These are phyloP conservation scores for Syngnathus rostellatus DNA, from an alignment of 2,797 vertebrate species.

Conservation along the genomic window DNA sequence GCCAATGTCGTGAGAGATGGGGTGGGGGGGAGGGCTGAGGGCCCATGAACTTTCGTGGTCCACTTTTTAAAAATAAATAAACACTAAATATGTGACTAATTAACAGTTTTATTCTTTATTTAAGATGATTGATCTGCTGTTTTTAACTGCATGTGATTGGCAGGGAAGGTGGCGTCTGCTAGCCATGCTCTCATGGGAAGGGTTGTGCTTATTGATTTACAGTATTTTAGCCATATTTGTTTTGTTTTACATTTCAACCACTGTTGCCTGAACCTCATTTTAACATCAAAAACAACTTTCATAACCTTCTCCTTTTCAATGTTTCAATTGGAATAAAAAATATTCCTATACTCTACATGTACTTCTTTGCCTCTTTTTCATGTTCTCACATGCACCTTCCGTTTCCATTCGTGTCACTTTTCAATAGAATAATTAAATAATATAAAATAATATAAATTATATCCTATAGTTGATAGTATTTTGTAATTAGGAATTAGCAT, in stretches of 20 bases:
- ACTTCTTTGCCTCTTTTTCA: conserved; percentile 26
- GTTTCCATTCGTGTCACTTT: background rate
- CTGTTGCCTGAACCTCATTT: conserved; percentile 83
- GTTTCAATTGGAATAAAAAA: conserved; percentile 97
- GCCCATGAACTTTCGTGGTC: conserved; percentile 74
- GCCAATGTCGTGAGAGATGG: conserved; percentile 76
- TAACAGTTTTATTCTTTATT: conserved; percentile 71
- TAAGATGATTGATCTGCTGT: conserved; percentile 74
- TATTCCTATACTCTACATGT: conserved; percentile 76
- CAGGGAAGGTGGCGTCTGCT: conserved; percentile 54
- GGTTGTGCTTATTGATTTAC: conserved; percentile 66
- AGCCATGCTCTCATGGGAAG: conserved; percentile 52
- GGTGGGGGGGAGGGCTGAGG: conserved; percentile 36
- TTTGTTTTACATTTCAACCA: conserved; percentile 73
- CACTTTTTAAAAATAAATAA: conserved; percentile 76
- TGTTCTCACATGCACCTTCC: background rate
- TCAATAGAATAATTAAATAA: background rate
- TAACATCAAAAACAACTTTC: conserved; percentile 90
- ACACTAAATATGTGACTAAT: conserved; percentile 69
- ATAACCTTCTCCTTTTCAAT: conserved; percentile 93
- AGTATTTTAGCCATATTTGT: conserved; percentile 74
- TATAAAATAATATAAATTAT: no score
- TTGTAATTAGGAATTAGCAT: no score
- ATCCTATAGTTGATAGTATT: no score
- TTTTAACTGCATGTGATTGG: conserved; percentile 82